Evolutionary conservation across 2,888 invertebrate species (phyloP), one percentile per base, ranked within the genome.

Genomic region (Lycaena phlaeas): DNA sequence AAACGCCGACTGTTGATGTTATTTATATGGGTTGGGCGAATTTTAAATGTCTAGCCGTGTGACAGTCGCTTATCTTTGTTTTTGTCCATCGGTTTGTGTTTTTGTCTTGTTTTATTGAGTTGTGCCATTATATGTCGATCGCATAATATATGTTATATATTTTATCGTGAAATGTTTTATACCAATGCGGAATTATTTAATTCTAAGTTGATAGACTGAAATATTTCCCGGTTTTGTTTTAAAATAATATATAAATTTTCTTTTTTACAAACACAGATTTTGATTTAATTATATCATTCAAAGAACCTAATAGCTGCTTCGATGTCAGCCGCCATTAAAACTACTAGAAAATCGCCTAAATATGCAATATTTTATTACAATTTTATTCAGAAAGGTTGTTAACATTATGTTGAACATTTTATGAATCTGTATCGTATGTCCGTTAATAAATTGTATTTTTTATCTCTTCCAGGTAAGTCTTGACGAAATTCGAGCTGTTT

Each of bases 381-480:
- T 11, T 22, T 11, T 34, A 22, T 22, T 34, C 22, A 34, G 18
- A 22, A 15, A 15, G 6, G 11, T 18, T 34, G 18, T 34, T 22
- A 34, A 34, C 34, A 34, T 34, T 12, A 18, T 22, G 34, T 18
- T 10, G 17, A 27, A 38, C 40, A 26, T 37, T 34, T 34, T 34
- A 37, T 43, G 29, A 37, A 45, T 43, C 43, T 42, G 42, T 48
- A 25, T 36, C 36, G 36, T 38, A 14, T 40, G 27, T 27, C 17
- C 10, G 12, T 26, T 29, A 40, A 38, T 52, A 44, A 51, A 54
- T 27, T 39, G 17, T 40, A 25, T 43, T 56, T 68, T 68, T 68
- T 64, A 65, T 77, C 64, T 74, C 36, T 79, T 79, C 60, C 79
- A 81, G 81, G 81, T 81, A 81, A 81, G 81, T 38, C 27, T 72